Base-by-base conservation (phyloP, 2,797 vertebrate species). In the Melanotaenia boesemani region DNA sequence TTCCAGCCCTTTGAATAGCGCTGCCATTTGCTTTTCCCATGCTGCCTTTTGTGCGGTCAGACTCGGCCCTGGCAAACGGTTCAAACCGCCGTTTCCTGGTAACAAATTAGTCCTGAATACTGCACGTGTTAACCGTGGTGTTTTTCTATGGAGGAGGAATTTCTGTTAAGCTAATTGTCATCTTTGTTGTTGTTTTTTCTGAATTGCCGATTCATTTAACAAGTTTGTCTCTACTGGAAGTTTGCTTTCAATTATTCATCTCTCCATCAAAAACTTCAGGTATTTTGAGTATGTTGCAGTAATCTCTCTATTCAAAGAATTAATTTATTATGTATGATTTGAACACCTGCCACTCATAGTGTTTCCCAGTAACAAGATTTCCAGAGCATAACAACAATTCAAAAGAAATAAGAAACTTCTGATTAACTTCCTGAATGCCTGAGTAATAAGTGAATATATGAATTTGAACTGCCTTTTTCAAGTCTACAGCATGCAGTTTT, bases 21-120 rank as follows among this genome's bases (percentile, higher is more conserved):
- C 78, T 68, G 55, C 82, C 79, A 50, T 81, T 84, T 73, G 48
- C 66, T 75, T 81, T 87, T 63, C 64, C 72, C 63, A 65, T 69
- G 63, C 64, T 36, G 39, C 34, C 73, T 70, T 86, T 79, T 82
- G 80, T 83, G 65, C 3, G n/a, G 70, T 67, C 74, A 12, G 37
- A 52, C 59, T 66, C 63, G 20, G 50, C 59, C 36, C 64, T 61
- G 44, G 55, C 48, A 37, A 74, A 57, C 37, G 4, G 18, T 63
- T 68, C 39, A 13, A 60, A n/a, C 62, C n/a, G 32, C 62, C 8
- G 54, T 30, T 77, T 86, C 72, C 77, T 82, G 65, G 41, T 7
- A 24, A 30, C 4, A 18, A 30, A 41, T 36, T 9, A 66, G 15
- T 50, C 60, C 39, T 50, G 12, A 13, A 22, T 48, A 46, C 57